Conservation (phyloP, 1,140 invertebrate species). For the Macrobrachium nipponense region DNA sequence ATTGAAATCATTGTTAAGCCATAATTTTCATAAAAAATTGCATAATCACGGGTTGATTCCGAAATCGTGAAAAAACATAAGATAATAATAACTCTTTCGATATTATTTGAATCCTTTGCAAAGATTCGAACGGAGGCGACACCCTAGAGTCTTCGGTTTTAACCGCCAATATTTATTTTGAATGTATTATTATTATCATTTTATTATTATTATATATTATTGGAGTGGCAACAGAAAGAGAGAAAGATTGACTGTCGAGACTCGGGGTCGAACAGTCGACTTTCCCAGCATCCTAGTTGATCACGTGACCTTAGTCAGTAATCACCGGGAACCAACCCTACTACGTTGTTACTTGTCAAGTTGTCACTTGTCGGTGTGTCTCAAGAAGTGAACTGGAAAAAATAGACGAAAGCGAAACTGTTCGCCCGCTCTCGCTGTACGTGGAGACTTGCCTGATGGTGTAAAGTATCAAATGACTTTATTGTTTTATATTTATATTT, state of each 20-base stretch:
- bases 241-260: neutral
- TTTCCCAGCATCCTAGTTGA: neutral
- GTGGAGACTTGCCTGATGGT: too few relatives aligned
- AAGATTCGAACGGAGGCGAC: too few relatives aligned
- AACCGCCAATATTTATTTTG: neutral
- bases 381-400: neutral
- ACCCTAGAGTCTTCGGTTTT: too few relatives aligned
- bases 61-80: too few relatives aligned
- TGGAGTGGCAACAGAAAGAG: slow-evolving; percentile 3
- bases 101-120: too few relatives aligned
- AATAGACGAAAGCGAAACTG: neutral
- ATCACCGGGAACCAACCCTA: neutral
- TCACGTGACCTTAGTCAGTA: neutral
- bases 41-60: too few relatives aligned
- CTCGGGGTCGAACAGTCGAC: neutral
- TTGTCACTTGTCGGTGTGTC: neutral
- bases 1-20: too few relatives aligned
- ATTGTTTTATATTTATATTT: too few relatives aligned
- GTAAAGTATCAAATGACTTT: too few relatives aligned
- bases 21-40: too few relatives aligned
- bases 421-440: too few relatives aligned
- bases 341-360: neutral
- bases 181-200: neutral
- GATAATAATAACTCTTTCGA: too few relatives aligned
- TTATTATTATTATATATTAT: slow-evolving; percentile 1